Base-by-base conservation (phyloP, 2,113 vertebrate genomes). In the Platysteira castanea region DNA sequence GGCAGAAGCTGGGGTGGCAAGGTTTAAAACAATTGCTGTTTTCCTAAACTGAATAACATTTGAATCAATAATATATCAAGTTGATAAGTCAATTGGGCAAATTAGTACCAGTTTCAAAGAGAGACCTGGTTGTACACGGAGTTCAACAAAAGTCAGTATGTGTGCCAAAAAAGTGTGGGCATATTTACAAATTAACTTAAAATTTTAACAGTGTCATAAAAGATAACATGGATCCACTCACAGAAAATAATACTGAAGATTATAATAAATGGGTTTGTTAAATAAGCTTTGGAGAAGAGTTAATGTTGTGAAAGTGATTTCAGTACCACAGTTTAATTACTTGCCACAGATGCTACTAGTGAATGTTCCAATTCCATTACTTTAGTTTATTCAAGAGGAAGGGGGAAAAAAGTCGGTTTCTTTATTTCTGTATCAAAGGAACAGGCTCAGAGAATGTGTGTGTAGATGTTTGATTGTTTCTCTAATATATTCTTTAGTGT, bases 291-390 rank as follows among this genome's bases (percentile, higher is more conserved):
- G 42, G 59, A 78, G 74, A 89, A 74, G 23, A 37, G 46, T 74
- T 94, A 71, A 82, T 92, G 79, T 69, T 92, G 54, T 74, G 50
- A 73, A 95, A 95, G n/a, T 56, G 42, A 33, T 96, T 95, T 87
- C 47, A 87, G 24, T 82, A 41, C 21, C 54, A 39, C 61, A 52
- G 54, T 96, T 93, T 91, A 79, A 94, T 93, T 92, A 73, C 76
- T 93, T 92, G 61, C 68, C 23, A n/a, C 73, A 92, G 69, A 90
- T 93, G 79, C 69, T 94, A 70, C n/a, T 78, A 70, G 22, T 70
- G 39, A 89, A 60, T 80, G n/a, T 89, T 90, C 21, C 54, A 64
- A 27, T 78, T 46, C 80, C 19, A n/a, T 79, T 75, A 42, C 15
- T 31, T 82, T n/a, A 74, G 13, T 57, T 90, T 84, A 56, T 71